A percentile compares a stretch with the other conserved stretches of the same genome.
Conservation (phyloP, 92 coral and sea anemone species). For the Epizoanthus ramosus region DNA sequence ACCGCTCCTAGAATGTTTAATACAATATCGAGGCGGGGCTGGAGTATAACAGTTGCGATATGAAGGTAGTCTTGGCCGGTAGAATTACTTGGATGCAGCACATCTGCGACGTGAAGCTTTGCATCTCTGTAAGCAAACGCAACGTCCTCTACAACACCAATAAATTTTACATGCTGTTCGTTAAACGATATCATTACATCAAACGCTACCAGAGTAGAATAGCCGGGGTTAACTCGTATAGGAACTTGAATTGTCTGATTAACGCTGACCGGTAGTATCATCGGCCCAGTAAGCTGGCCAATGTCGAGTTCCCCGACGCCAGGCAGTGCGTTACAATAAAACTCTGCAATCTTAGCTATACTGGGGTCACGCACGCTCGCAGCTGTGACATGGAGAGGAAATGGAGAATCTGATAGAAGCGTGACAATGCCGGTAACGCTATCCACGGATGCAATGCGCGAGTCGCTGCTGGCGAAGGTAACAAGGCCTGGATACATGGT, state of each 20-base stretch:
- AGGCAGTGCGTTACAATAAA: constrained; percentile 71
- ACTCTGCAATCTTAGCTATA: constrained; percentile 27
- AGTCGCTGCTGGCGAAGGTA: constrained; percentile 22
- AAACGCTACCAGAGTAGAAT: constrained; percentile 57
- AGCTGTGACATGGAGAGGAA: constrained; percentile 53
- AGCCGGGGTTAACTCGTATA: constrained; percentile 56
- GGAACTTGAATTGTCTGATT: constrained; percentile 45
- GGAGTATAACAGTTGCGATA: constrained; percentile 56
- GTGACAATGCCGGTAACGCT: constrained; percentile 52
- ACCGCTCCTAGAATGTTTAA: constrained; percentile 37
- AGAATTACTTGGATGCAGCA: constrained; percentile 36
- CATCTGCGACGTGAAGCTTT: constrained; percentile 53
- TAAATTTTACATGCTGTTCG: constrained; percentile 34
- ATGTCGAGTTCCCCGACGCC: constrained; percentile 66
- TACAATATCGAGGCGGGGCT: constrained; percentile 22
- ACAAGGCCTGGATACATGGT: constrained; percentile 52
- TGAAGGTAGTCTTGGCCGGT: not conserved
- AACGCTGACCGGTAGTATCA: constrained; percentile 45
- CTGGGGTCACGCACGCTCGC: constrained; percentile 25
- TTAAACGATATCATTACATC: constrained; percentile 56
- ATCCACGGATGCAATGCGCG: constrained; percentile 43
- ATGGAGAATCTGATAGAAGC: constrained; percentile 50
- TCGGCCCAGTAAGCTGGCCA: constrained; percentile 65
- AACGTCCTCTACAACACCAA: constrained; percentile 32
- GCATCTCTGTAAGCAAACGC: constrained; percentile 50